phyloP scores from a whole-genome alignment of 2,888 invertebrate species.

The Leptarthrus brevirostris region DNA sequence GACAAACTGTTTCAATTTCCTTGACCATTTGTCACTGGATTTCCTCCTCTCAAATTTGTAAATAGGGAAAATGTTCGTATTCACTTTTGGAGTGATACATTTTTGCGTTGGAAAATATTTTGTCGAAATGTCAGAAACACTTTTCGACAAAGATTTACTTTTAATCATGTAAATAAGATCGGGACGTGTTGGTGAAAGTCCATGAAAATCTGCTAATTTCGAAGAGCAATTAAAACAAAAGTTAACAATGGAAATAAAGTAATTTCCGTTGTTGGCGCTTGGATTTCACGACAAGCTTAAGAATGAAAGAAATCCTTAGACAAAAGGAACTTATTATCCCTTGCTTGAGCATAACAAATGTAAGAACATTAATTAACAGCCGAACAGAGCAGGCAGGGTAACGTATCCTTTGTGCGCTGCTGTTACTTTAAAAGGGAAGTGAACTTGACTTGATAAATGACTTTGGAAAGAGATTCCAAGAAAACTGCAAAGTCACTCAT shows the following conservation, averaged over 20 bases:
- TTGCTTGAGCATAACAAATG: constrained; percentile 10
- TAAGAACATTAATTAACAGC: constrained; percentile 11
- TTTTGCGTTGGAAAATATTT: too few species aligned
- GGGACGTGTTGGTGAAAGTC: too few species aligned
- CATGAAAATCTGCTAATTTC: too few species aligned
- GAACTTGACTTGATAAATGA: constrained; percentile 12
- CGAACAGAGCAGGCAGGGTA: neutral
- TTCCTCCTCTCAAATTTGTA: too few species aligned
- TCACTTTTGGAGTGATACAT: too few species aligned
- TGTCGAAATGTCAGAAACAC: too few species aligned
- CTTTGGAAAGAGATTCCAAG: neutral
- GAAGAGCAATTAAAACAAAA: too few species aligned
- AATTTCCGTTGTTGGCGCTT: neutral
- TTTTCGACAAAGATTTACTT: too few species aligned
- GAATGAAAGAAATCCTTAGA: neutral
- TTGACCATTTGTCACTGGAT: too few species aligned
- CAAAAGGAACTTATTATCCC: constrained; percentile 1
- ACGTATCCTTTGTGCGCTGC: neutral
- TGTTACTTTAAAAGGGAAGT: constrained; percentile 8
- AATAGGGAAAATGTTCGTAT: too few species aligned
- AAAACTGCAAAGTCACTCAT: constrained; percentile 15
- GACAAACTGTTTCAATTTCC: too few species aligned
- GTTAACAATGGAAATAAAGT: neutral
- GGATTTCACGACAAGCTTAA: neutral
- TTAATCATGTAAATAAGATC: too few species aligned